These are phyloP conservation scores for Platichthys stellatus DNA, from an alignment of 2,113 vertebrate species.

Conservation along the genomic window DNA sequence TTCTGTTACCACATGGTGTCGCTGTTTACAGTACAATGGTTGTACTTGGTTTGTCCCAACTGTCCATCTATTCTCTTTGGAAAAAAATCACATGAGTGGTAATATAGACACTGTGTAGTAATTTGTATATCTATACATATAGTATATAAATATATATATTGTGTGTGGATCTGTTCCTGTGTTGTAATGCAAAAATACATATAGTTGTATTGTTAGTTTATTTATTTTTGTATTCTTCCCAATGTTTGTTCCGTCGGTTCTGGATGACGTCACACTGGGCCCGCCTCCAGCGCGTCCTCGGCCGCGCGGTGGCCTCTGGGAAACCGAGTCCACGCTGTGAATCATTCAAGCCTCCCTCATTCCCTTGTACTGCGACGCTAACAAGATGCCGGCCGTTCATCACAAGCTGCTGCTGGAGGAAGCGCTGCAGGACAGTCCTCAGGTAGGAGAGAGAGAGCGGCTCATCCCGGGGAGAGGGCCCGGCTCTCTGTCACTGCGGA, in stretches of 20 bases:
- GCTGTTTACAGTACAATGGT: constrained; percentile 48
- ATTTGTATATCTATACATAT: too few species aligned
- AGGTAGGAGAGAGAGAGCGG: constrained; percentile 82
- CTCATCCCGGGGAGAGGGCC: neutral
- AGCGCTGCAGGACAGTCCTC: constrained; percentile 95
- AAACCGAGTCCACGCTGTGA: constrained; percentile 72
- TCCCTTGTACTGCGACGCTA: constrained; percentile 45
- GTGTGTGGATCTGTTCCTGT: too few species aligned
- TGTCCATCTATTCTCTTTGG: neutral
- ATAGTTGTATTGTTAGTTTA: too few species aligned
- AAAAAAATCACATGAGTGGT: too few species aligned
- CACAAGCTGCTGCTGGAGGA: constrained; percentile 96
- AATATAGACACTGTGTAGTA: too few species aligned
- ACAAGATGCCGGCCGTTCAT: constrained; percentile 94
- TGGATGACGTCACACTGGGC: constrained; percentile 35
- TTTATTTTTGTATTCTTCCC: too few species aligned
- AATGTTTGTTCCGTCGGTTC: neutral
- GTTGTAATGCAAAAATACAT: too few species aligned
- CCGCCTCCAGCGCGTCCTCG: constrained; percentile 46
- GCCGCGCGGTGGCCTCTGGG: constrained; percentile 68
- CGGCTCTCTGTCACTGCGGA: neutral
- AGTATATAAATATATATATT: too few species aligned
- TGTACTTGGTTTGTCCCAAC: neutral
- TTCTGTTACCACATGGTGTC: constrained; percentile 34
- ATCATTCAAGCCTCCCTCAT: constrained; percentile 70